Base-by-base conservation (phyloP, 2,888 invertebrate species). In the Stegana nigrithorax region DNA sequence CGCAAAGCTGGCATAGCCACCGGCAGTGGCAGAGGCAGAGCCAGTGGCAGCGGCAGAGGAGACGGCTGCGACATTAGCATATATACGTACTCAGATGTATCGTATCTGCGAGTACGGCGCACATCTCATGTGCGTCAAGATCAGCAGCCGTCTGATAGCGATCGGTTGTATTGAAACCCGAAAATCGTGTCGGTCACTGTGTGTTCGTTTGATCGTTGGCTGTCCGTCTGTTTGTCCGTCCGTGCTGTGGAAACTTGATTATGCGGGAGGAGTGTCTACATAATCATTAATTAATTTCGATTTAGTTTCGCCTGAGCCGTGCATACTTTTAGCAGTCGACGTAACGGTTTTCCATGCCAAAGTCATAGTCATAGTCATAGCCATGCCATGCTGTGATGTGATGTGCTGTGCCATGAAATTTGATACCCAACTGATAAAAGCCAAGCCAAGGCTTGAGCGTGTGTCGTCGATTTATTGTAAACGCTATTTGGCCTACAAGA, bases 261-360 rank as follows among this genome's bases (percentile, higher is more conserved):
- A 75, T 78, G 75, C 75, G 75, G 75, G 75, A 75, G 75, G 75
- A 75, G 75, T 75, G 75, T 75, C 75, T 77, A 63, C 59, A 65
- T 45, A 72, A 69, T 75, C 77, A 78, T 75, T 75, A 77, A 75
- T 78, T 75, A 77, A 73, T 72, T 78, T 73, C 72, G 72, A 71
- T 76, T 75, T 76, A 71, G 75, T 74, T 73, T 75, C 72, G 70
- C 66, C 71, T 26, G 26, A 55, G 10, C 64, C 70, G 64, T 44
- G 47, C 12, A 17, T 55, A 29, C 36, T 55, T 53, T 55, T 55
- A 55, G 25, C 25, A 47, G 47, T n/a, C 23, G 25, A 55, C 32
- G 29, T 55, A 55, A 55, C 53, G 53, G 53, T 32, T 55, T 47
- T 23, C n/a, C n/a, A n/a, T n/a, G n/a, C n/a, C n/a, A n/a, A n/a